A percentile compares a stretch with the other conserved stretches of the same genome.
These are phyloP conservation scores for Sander vitreus DNA, from an alignment of 2,113 vertebrate genomes.

Conservation along the genomic window DNA sequence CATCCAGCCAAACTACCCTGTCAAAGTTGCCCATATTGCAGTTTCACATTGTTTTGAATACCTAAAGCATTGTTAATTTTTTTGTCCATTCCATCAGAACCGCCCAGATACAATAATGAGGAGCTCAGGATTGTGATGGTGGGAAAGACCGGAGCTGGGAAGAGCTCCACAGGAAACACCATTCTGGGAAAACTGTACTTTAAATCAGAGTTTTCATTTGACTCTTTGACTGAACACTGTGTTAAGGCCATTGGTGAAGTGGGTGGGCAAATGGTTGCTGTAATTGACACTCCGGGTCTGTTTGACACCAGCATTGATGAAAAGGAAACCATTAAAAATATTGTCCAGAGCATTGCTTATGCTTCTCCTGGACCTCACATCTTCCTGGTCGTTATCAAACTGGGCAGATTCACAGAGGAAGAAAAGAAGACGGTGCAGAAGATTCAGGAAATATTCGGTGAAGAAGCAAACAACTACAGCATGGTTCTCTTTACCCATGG, in stretches of 20 bases:
- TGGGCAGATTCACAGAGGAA: conserved; percentile 23
- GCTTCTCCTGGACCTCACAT: conserved; percentile 26
- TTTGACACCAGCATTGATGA: not conserved
- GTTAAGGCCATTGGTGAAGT: not conserved
- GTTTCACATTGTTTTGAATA: too few relatives aligned
- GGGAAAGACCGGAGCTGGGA: conserved; percentile 2
- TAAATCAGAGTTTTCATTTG: accelerated
- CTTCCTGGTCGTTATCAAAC: not conserved
- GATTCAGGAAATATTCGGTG: conserved; percentile 8
- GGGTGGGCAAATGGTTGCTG: not conserved
- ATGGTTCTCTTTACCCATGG: conserved; percentile 37
- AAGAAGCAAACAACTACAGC: conserved; percentile 16
- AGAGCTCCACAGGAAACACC: conserved; percentile 21
- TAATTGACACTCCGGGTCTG: conserved; percentile 12
- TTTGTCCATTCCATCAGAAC: too few relatives aligned
- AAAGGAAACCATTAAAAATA: not conserved
- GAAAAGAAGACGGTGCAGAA: conserved; percentile 10
- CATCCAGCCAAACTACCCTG: too few relatives aligned
- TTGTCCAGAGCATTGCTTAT: not conserved
- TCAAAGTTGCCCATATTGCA: too few relatives aligned
- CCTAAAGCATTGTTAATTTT: too few relatives aligned
- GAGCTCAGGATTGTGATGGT: conserved; percentile 12
- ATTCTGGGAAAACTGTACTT: not conserved
- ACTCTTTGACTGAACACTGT: accelerated
- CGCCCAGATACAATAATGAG: not conserved